phyloP scores from a whole-genome alignment of 2,113 vertebrate species.

The Scartelaos histophorus region DNA sequence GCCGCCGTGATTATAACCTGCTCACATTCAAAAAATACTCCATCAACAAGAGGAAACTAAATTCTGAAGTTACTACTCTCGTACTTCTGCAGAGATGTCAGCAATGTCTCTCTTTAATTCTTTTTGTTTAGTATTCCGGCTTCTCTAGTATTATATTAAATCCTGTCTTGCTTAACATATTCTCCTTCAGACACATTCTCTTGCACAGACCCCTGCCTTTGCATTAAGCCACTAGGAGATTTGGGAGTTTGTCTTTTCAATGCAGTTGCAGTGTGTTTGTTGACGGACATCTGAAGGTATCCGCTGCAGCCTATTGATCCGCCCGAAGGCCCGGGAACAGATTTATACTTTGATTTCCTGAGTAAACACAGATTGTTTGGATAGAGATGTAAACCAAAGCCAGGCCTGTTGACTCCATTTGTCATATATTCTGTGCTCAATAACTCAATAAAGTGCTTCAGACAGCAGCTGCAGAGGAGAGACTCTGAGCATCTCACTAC shows the following conservation, averaged over 20 bases:
- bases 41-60: too few relatives aligned
- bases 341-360: slow-evolving; percentile 74
- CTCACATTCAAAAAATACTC: too few relatives aligned
- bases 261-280: slow-evolving; percentile 32
- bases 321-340: slow-evolving; percentile 44
- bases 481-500: slow-evolving; percentile 64
- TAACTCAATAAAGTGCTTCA: slow-evolving; percentile 75
- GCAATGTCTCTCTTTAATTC: too few relatives aligned
- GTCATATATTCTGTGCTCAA: slow-evolving; percentile 73
- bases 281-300: slow-evolving; percentile 60
- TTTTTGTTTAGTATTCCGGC: not conserved
- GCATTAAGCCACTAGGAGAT: slow-evolving; percentile 10
- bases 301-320: slow-evolving; percentile 60
- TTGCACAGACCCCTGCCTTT: slow-evolving; percentile 23
- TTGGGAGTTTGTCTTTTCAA: slow-evolving; percentile 17
- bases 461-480: slow-evolving; percentile 69
- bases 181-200: not conserved
- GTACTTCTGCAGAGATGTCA: too few relatives aligned
- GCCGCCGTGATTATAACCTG: too few relatives aligned
- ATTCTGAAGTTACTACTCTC: too few relatives aligned
- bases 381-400: slow-evolving; percentile 71
- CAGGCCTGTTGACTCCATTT: slow-evolving; percentile 71
- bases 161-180: not conserved
- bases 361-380: slow-evolving; percentile 66
- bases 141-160: not conserved